Base-by-base conservation (phyloP, 1,140 invertebrate species). In the Platyscapa corneri region DNA sequence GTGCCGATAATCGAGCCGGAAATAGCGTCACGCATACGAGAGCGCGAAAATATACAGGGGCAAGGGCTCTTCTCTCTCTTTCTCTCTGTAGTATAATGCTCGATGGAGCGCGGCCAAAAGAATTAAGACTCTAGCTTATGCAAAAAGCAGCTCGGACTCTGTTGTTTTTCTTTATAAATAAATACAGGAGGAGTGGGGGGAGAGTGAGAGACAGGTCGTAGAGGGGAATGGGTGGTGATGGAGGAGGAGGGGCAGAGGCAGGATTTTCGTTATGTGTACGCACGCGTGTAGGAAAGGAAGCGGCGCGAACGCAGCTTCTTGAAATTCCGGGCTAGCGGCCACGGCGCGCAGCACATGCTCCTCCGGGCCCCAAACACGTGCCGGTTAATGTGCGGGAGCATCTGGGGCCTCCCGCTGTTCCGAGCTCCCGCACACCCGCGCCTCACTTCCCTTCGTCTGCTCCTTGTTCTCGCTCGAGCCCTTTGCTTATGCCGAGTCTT, bases 1-100 rank as follows among this genome's bases (percentile, higher is more conserved):
- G 90, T 89, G 90, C 87, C 90, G 89, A 88, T 89, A 88, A 87
- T 90, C 86, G 82, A 65, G 74, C 83, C 89, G 90, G 90, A 90
- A 90, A 90, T 90, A 90, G 84, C 90, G 89, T 90, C 88, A 90
- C 84, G 86, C 85, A 87, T 67, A 86, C 88, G 81, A 78, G 87
- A 86, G 86, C 81, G 84, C 84, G 67, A 82, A 82, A 85, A 85
- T 85, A 74, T 64, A 53, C 83, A 27, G 34, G 53, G 60, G 8
- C 20, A 72, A 56, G 49, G 83, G 64, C 80, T 53, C 80, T 12
- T 49, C 37, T 84, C 70, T 87, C 74, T 64, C 70, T 18, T 39
- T 23, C 37, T 8, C 70, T 2, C 70, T 3, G 23, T n/a, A 0
- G 70, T 42, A 42, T 46, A 60, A 42, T 77, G 84, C 80, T 46